Evolutionary conservation across 2,797 vertebrate species (phyloP).

Genomic region (Sebastes steindachneri): DNA sequence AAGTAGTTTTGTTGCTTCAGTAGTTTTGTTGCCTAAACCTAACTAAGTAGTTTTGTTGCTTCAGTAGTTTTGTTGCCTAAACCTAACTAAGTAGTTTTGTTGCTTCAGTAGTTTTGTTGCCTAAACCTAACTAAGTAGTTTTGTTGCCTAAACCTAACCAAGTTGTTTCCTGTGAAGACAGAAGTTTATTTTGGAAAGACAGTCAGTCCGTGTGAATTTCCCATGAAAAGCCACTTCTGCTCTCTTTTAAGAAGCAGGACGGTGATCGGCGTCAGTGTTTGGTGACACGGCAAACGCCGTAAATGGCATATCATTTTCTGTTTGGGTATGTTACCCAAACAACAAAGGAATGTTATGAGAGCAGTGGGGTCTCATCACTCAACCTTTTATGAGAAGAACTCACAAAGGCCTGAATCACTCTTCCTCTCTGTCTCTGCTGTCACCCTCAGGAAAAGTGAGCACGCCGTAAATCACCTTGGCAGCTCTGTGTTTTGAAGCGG

Average conservation of each 20-base stretch:
- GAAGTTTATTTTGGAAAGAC: background rate
- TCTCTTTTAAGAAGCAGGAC: background rate
- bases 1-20: too few relatives aligned
- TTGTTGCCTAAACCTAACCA: too few relatives aligned
- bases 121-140: too few relatives aligned
- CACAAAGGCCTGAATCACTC: slow-evolving; percentile 78
- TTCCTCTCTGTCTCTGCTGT: slow-evolving; percentile 75
- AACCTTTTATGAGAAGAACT: slow-evolving; percentile 78
- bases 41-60: too few relatives aligned
- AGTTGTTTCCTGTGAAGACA: too few relatives aligned
- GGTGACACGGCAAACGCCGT: slow-evolving; percentile 62
- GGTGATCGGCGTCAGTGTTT: slow-evolving; percentile 59
- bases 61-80: too few relatives aligned
- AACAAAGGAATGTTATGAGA: slow-evolving; percentile 83
- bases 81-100: too few relatives aligned
- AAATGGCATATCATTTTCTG: slow-evolving; percentile 76
- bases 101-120: too few relatives aligned
- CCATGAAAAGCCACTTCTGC: slow-evolving; percentile 48
- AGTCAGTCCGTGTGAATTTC: slow-evolving; percentile 50
- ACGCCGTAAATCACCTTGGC: slow-evolving; percentile 83
- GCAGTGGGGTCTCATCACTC: slow-evolving; percentile 78
- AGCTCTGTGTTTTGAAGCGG: slow-evolving; percentile 78
- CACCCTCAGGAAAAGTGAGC: slow-evolving; percentile 79
- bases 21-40: too few relatives aligned
- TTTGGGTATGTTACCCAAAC: slow-evolving; percentile 80